These are phyloP conservation scores for Takifugu flavidus DNA, from an alignment of 2,113 vertebrate species.

Conservation along the genomic window DNA sequence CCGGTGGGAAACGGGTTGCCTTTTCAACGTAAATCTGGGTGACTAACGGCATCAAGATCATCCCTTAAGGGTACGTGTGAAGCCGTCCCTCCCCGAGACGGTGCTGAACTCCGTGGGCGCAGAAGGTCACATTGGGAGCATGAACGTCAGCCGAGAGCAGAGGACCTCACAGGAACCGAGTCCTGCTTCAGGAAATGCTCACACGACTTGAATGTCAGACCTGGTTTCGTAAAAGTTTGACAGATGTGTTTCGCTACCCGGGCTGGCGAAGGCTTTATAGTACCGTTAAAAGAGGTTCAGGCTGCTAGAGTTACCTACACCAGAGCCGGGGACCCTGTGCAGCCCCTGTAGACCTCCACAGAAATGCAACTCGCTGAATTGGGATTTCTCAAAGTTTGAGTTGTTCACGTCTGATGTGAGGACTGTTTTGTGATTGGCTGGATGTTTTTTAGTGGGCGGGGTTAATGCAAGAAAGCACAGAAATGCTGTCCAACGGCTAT, in stretches of 20 bases:
- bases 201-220: background rate
- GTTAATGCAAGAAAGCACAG: too few species aligned
- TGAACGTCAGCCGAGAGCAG: conserved; percentile 32
- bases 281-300: too few species aligned
- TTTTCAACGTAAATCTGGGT: conserved; percentile 43
- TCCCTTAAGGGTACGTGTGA: conserved; percentile 36
- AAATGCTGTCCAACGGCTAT: background rate
- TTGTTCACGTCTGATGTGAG: background rate
- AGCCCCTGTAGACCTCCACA: too few species aligned
- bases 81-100: background rate
- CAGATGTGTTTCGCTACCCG: background rate
- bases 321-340: too few species aligned
- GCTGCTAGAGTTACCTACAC: too few species aligned
- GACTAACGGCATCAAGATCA: conserved; percentile 12
- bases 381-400: too few species aligned
- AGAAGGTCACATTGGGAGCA: conserved; percentile 23
- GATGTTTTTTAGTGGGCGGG: too few species aligned
- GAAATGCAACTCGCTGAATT: too few species aligned
- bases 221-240: background rate
- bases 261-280: background rate
- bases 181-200: conserved; percentile 2
- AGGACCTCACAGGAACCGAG: conserved; percentile 19
- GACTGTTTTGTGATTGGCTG: background rate
- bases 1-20: conserved; percentile 60
- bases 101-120: background rate